phyloP scores from a whole-genome alignment of 2,888 invertebrate genomes.

The Ophraella communa region DNA sequence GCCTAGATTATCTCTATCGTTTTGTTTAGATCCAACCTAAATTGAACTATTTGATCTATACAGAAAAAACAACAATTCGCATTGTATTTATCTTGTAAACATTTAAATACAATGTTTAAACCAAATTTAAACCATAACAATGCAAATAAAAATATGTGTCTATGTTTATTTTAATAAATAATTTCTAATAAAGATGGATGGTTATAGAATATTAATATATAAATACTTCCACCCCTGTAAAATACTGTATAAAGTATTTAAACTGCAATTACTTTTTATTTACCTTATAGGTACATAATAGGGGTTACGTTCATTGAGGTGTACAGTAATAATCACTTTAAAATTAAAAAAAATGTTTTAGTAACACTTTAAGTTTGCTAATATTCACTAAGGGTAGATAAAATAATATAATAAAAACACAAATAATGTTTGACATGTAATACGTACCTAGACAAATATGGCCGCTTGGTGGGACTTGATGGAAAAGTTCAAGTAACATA shows the following conservation, averaged over 20 bases:
- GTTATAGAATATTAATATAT: neutral
- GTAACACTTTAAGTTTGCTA: neutral
- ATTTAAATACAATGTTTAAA: no score
- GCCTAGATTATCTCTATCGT: no score
- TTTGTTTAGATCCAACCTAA: no score
- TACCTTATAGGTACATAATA: neutral
- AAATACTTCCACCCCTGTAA: neutral
- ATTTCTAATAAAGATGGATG: no score
- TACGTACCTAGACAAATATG: constrained; percentile 14
- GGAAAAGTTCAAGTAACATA: neutral
- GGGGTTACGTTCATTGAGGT: neutral
- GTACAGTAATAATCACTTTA: neutral
- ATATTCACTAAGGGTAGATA: neutral
- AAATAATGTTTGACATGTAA: constrained; percentile 1
- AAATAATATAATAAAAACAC: constrained; percentile 1
- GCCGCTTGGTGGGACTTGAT: constrained; percentile 9
- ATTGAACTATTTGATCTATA: no score
- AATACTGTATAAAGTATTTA: no score
- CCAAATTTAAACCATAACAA: no score
- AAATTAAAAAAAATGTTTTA: neutral
- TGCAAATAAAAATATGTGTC: no score
- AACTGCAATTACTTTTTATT: neutral
- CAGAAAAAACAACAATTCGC: no score
- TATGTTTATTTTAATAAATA: no score
- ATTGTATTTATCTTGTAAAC: no score